phyloP scores from a whole-genome alignment of 64 coral and sea anemone genomes.

The Dendrophyllia cribrosa region DNA sequence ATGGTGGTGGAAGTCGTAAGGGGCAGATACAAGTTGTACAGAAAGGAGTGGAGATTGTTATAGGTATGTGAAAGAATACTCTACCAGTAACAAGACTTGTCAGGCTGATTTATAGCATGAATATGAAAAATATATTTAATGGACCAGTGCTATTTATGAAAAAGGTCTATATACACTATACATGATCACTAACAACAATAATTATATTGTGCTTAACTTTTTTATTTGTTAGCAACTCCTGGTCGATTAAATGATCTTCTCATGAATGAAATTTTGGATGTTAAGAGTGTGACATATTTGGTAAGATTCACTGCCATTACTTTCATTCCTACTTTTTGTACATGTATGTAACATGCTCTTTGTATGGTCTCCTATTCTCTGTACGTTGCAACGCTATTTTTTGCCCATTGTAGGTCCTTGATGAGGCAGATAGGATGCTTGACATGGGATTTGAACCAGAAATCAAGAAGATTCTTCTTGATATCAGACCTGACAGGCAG shows the following conservation, averaged over 20 bases:
- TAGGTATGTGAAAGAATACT: slow-evolving; percentile 57
- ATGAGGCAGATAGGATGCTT: slow-evolving; percentile 97
- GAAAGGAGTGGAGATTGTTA: slow-evolving; percentile 97
- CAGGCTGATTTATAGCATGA: no score
- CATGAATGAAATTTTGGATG: slow-evolving; percentile 95
- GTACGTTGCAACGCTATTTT: background rate
- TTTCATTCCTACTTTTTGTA: background rate
- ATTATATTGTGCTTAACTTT: background rate
- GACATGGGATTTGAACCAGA: slow-evolving; percentile 99
- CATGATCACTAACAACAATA: background rate
- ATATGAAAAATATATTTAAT: no score
- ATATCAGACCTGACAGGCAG: slow-evolving; percentile 96
- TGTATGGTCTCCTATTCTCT: background rate
- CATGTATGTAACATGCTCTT: no score
- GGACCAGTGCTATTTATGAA: no score
- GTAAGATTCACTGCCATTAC: slow-evolving; percentile 27
- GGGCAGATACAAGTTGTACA: slow-evolving; percentile 85
- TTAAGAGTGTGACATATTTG: slow-evolving; percentile 96
- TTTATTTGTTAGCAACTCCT: slow-evolving; percentile 80
- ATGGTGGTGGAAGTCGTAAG: slow-evolving; percentile 92
- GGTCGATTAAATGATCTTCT: slow-evolving; percentile 95
- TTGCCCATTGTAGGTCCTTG: slow-evolving; percentile 79
- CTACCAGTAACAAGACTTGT: background rate
- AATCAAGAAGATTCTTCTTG: slow-evolving; percentile 94
- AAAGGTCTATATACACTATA: background rate